Base-by-base conservation (phyloP, 2,113 vertebrate genomes). In the Arothron firmamentum region DNA sequence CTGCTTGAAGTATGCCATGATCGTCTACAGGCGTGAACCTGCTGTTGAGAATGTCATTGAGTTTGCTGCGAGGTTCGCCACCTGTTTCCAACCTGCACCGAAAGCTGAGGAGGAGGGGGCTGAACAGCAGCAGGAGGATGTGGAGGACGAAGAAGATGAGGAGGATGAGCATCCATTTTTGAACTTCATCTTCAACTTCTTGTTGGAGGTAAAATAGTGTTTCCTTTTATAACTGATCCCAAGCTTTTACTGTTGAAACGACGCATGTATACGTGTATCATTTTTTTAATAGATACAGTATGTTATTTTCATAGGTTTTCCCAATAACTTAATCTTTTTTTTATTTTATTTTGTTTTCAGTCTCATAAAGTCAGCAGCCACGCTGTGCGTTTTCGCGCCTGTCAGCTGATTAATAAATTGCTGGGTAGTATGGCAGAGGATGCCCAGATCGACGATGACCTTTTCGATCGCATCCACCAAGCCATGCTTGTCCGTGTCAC, bases 341-440 rank as follows among this genome's bases (percentile, higher is more conserved):
- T 16, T 45, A 15, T 5, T 17, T 15, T 45, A 3, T 47, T 49
- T 18, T 1, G 3, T 20, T 67, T 49, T 1, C 72, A 99, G 97
- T 94, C 92, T 81, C 95, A 98, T 3, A 68, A 89, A 64, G 95
- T 89, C 0, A 95, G 68, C 71, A 96, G 93, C 86, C 94, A 91
- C 14, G 94, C 94, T 0, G 96, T 98, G 49, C 90, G 96, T 49
- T 97, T 98, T 84, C 92, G 96, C 53, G 91, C 81, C 0, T 98
- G 96, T 75, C 97, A 98, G 71, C 92, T 99, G 57, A 88, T 96
- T 82, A 98, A 95, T 82, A 97, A 94, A 77, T 79, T 99, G 78
- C 89, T 99, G 84, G 93, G 93, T 66, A 94, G 83, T 57, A 91
- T 99, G 92, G 93, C 94, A 19, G 97, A 98, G 84, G 92, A 97